phyloP scores from a whole-genome alignment of 2,113 vertebrate genomes.

The Suricata suricatta region DNA sequence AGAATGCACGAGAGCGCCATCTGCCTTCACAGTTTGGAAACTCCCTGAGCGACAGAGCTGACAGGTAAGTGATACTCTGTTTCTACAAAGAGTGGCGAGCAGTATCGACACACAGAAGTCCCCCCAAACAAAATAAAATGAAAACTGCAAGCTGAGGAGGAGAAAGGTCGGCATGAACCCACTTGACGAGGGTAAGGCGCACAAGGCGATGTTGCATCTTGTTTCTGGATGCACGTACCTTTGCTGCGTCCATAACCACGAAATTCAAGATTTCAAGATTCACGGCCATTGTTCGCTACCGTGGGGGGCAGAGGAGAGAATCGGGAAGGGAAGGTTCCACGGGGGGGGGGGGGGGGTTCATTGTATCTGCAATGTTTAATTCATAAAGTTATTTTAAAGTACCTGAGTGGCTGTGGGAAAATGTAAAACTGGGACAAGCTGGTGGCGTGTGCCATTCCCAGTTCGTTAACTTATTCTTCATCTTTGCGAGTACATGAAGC shows the following conservation, averaged over 20 bases:
- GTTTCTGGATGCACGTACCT: fast-evolving
- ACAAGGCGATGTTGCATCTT: fast-evolving
- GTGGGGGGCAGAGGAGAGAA: too few species aligned
- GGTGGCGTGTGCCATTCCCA: too few species aligned
- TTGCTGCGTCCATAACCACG: background rate
- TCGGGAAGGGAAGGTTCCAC: background rate
- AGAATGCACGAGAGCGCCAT: fast-evolving
- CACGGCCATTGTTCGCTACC: background rate
- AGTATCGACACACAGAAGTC: background rate
- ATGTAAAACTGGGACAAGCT: background rate
- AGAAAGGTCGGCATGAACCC: background rate
- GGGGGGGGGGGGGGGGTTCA: background rate
- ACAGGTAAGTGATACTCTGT: background rate
- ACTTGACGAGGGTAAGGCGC: background rate
- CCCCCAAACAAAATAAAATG: background rate
- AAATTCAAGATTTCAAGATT: background rate
- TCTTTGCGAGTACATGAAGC: background rate
- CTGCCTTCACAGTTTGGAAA: background rate
- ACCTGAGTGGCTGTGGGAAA: background rate
- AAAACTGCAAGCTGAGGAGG: background rate
- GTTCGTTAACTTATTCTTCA: background rate
- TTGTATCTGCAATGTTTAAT: background rate
- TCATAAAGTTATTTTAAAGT: background rate
- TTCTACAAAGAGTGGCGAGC: background rate
- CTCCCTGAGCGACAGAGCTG: background rate